Evolutionary conservation across 2,888 invertebrate genomes (phyloP), one percentile per base, ranked within the genome.

Genomic region (Clivina fossor): DNA sequence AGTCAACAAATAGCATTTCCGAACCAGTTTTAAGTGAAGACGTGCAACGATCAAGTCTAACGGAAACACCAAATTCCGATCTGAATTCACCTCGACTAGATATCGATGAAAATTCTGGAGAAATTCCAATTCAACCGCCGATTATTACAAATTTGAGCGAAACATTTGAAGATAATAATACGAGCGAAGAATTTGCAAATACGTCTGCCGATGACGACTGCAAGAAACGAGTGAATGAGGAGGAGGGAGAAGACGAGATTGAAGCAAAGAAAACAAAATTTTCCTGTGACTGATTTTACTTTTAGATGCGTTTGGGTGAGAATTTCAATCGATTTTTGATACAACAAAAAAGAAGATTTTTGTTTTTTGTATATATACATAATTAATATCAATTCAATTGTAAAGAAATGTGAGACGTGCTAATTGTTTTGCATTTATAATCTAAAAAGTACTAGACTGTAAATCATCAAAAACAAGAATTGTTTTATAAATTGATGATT

Each of bases 111-210:
- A 69, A 69, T 59, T 73, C 73, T 0, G 69, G 66, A 40, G 74
- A 74, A 61, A 74, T 74, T 38, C 73, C 74, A 8, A 63, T 74
- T 18, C 74, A 74, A 58, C 71, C 73, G 3, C 67, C 66, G 44
- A 74, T 74, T 44, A 68, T 73, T 9, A 63, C 67, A 2, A 63
- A 65, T 57, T 46, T 65, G 37, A 43, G 24, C 13, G 46, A 51
- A 13, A 24, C 11, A 9, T 49, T 51, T 33, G 44, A 44, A 13
- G 16, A 49, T 11, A 28, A 16, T 37, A 33, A n/a, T n/a, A 16
- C 32, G 19, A n/a, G n/a, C n/a, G n/a, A n/a, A n/a, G n/a, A n/a
- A n/a, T n/a, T 32, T 18, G 32, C n/a, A 16, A 32, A 19, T 43
- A 7, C 41, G 16, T 35, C 56, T 4, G 47, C 55, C 50, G 56